Conservation (phyloP, 2,888 invertebrate species). For the Platycheirus albimanus region DNA sequence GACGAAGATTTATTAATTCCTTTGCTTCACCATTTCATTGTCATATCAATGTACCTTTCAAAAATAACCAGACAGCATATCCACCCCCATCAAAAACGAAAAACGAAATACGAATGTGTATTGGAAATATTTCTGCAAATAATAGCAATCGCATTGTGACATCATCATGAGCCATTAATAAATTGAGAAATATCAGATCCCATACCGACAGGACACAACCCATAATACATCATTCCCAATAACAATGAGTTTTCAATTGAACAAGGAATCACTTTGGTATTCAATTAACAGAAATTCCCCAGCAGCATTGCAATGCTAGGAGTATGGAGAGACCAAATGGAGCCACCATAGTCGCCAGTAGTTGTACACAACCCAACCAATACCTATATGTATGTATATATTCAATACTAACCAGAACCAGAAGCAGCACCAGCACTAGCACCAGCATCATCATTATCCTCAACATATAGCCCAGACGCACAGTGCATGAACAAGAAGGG, state of each 20-base stretch:
- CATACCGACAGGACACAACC: slow-evolving; percentile 69
- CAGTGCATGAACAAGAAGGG: not conserved
- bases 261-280: slow-evolving; percentile 76
- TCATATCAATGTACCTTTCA: not conserved
- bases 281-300: slow-evolving; percentile 76
- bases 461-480: not conserved
- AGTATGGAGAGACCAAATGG: slow-evolving; percentile 55
- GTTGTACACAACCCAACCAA: slow-evolving; percentile 1
- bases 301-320: slow-evolving; percentile 58
- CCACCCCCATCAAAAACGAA: not conserved
- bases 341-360: slow-evolving; percentile 49
- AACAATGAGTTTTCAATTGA: slow-evolving; percentile 76
- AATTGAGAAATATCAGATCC: slow-evolving; percentile 73
- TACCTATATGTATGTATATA: too few species aligned
- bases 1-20: too few species aligned
- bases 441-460: slow-evolving; percentile 29
- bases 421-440: slow-evolving; percentile 1
- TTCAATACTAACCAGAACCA: too few species aligned
- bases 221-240: slow-evolving; percentile 71
- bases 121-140: slow-evolving; percentile 41
- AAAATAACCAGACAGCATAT: not conserved
- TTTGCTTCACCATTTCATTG: too few species aligned
- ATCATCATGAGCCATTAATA: slow-evolving; percentile 72
- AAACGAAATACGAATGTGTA: slow-evolving; percentile 2
- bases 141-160: slow-evolving; percentile 49